Evolutionary conservation across 2,113 vertebrate genomes (phyloP).

Genomic region (Sapajus apella): DNA sequence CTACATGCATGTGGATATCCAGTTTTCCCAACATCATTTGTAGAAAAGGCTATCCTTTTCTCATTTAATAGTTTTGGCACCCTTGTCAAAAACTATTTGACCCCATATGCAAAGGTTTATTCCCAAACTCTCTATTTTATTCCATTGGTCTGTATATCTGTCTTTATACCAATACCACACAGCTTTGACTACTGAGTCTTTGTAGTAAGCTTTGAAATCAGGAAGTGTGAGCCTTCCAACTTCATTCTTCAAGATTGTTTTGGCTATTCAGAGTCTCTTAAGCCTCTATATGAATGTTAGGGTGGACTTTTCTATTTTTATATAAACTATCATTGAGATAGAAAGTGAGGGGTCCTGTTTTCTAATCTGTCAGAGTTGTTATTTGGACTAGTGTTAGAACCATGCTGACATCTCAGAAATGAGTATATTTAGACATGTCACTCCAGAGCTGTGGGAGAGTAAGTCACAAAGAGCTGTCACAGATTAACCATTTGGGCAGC

Average conservation of each 20-base stretch:
- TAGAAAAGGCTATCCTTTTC: not conserved
- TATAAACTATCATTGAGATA: not conserved
- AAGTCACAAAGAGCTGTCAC: not conserved
- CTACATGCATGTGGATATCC: not conserved
- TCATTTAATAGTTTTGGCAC: not conserved
- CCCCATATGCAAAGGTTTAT: not conserved
- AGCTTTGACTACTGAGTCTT: not conserved
- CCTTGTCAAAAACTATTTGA: not conserved
- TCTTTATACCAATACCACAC: not conserved
- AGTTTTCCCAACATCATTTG: not conserved
- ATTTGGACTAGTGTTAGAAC: not conserved
- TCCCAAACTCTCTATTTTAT: not conserved
- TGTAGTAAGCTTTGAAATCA: constrained; percentile 5
- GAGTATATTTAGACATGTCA: not conserved
- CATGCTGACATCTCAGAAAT: not conserved
- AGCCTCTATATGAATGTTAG: not conserved
- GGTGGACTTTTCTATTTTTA: not conserved
- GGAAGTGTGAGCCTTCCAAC: not conserved
- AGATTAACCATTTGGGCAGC: not conserved
- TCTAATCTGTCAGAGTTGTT: not conserved
- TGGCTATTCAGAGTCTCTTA: not conserved
- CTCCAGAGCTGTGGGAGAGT: not conserved
- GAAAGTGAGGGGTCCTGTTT: not conserved
- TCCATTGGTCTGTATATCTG: not conserved
- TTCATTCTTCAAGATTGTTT: constrained; percentile 9